Conservation (phyloP, 2,888 invertebrate genomes). For the Pachycephus smyrnensis region DNA sequence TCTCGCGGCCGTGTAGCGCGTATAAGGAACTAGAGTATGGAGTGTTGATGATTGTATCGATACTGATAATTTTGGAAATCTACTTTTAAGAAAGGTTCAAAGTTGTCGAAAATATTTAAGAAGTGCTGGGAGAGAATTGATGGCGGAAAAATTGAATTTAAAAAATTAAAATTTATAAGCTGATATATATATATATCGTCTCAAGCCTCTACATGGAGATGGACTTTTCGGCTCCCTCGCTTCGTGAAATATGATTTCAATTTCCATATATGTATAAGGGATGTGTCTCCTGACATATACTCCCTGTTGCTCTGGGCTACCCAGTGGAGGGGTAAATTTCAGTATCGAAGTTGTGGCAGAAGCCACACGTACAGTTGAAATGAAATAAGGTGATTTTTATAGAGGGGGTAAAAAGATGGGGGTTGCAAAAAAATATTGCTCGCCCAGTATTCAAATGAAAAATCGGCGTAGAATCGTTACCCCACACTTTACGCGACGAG, state of each 20-base stretch:
- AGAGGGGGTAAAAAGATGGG: neutral
- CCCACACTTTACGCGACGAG: neutral
- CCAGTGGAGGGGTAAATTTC: neutral
- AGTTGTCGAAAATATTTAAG: too few species aligned
- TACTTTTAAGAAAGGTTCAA: neutral
- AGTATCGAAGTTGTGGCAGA: neutral
- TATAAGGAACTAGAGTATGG: neutral
- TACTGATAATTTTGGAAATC: neutral
- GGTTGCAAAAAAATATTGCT: neutral
- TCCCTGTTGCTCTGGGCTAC: neutral
- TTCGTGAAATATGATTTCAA: slow-evolving; percentile 7
- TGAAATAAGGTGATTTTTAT: neutral
- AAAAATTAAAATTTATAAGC: neutral
- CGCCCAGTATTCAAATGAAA: neutral
- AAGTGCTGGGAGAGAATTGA: too few species aligned
- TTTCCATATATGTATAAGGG: neutral
- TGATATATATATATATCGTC: neutral
- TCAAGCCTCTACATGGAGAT: neutral
- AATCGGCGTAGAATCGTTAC: too few species aligned
- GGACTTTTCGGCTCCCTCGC: neutral
- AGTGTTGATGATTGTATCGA: neutral
- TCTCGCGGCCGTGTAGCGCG: neutral
- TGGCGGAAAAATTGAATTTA: too few species aligned
- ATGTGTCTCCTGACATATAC: neutral
- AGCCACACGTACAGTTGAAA: neutral